phyloP scores from a whole-genome alignment of 2,797 vertebrate species.

The Hyperoplus immaculatus region DNA sequence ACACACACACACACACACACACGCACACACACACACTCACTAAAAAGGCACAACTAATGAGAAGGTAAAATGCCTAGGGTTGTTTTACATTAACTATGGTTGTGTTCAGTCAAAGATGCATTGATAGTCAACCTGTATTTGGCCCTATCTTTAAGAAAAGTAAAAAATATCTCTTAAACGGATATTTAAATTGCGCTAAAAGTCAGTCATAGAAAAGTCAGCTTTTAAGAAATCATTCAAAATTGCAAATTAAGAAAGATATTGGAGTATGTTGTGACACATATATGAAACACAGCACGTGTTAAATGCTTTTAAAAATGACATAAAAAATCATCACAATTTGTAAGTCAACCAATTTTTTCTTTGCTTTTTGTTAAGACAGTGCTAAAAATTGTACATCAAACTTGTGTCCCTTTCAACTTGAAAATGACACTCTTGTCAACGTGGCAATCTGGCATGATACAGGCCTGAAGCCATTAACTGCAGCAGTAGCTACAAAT shows the following conservation, averaged over 20 bases:
- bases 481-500: slow-evolving; percentile 20
- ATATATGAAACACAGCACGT: not conserved
- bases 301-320: no score
- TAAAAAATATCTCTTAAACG: no score
- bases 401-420: not conserved
- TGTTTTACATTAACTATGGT: not conserved
- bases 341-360: no score
- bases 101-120: not conserved
- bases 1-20: not conserved
- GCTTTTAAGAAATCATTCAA: not conserved
- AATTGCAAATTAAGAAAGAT: not conserved
- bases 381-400: not conserved
- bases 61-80: slow-evolving; percentile 15
- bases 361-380: no score
- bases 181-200: no score
- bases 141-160: no score
- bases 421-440: not conserved
- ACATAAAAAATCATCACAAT: no score
- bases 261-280: not conserved
- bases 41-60: slow-evolving; percentile 10
- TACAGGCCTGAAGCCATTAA: slow-evolving; percentile 13
- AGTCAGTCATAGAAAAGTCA: not conserved
- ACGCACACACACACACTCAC: no score
- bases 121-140: not conserved
- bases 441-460: not conserved